Base-by-base conservation (phyloP, 1,140 invertebrate species). In the Physella acuta region DNA sequence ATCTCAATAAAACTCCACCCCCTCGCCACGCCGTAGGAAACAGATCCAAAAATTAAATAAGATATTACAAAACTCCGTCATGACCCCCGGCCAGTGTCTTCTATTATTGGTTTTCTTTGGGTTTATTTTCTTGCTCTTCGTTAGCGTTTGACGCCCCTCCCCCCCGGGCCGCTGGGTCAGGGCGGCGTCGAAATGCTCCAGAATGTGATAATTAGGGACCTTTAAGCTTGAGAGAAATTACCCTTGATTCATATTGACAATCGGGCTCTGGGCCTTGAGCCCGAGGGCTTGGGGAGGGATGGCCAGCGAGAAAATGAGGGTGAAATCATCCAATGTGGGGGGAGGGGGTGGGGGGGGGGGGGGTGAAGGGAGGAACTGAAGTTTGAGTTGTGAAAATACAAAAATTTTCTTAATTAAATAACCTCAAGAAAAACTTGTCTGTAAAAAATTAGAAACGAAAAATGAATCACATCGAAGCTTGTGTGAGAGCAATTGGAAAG, bases 171-270 rank as follows among this genome's bases (percentile, higher is more conserved):
- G 20, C 3, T n/a, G 34, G 62, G 44, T 24, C 16, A 64, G 8
- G 53, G 28, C 53, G 53, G 20, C n/a, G 59, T 36, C 59, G 24
- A 61, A 61, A 36, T 64, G 62, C 20, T 39, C 28, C 62, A 64
- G 51, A 64, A 64, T 64, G 62, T 24, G 62, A 64, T 52, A 64
- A 64, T 64, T 64, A 31, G 51, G 44, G 14, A 28, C 31, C 59
- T 49, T 44, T 64, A 34, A 31, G 52, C 39, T 17, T 11, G 8
- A 30, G 16, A 30, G 30, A 33, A 64, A 64, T 52, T 52, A 64
- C 39, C 14, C 62, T 64, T 64, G 62, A 64, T 64, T 64, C 62
- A 53, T 53, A 64, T 37, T 64, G 62, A 64, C 62, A 64, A 44
- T 52, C 62, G 49, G 16, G 20, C 53, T 5, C 8, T 8, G 8